A percentile compares a stretch with the other conserved stretches of the same genome.
Evolutionary conservation across 2,113 vertebrate species (phyloP).

Genomic region (Turnix velox): DNA sequence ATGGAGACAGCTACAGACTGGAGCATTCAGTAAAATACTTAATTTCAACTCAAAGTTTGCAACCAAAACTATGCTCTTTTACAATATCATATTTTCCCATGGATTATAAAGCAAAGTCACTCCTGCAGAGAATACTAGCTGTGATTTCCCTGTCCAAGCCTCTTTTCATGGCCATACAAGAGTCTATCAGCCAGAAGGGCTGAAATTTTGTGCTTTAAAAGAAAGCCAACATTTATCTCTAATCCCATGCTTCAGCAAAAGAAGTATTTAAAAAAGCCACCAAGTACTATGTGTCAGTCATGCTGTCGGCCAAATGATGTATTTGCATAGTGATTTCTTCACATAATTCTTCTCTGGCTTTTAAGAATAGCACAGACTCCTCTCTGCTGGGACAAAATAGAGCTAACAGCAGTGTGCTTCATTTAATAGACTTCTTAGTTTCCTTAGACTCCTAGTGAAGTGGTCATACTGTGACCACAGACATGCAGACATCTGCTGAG

Average conservation of each 20-base stretch:
- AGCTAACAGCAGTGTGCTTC: neutral
- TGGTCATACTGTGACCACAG: neutral
- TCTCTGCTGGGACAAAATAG: neutral
- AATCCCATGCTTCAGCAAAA: neutral
- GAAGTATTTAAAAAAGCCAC: neutral
- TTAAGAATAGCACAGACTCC: neutral
- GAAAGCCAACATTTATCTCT: neutral
- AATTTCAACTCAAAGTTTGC: neutral
- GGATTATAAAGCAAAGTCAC: neutral
- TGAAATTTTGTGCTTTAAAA: neutral
- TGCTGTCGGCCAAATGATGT: neutral
- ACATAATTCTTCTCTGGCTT: neutral
- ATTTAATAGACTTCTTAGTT: neutral
- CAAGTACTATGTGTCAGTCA: neutral
- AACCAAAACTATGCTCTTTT: neutral
- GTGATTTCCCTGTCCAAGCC: neutral
- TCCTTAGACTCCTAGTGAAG: neutral
- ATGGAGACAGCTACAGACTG: neutral
- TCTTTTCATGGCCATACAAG: neutral
- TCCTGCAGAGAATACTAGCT: neutral
- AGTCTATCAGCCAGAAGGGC: neutral
- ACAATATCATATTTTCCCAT: neutral
- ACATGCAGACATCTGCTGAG: neutral
- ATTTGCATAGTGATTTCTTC: neutral
- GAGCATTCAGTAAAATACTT: neutral